A percentile compares a stretch with the other conserved stretches of the same genome.
phyloP scores from a whole-genome alignment of 1,140 invertebrate species.

The Pteromalus puparum region DNA sequence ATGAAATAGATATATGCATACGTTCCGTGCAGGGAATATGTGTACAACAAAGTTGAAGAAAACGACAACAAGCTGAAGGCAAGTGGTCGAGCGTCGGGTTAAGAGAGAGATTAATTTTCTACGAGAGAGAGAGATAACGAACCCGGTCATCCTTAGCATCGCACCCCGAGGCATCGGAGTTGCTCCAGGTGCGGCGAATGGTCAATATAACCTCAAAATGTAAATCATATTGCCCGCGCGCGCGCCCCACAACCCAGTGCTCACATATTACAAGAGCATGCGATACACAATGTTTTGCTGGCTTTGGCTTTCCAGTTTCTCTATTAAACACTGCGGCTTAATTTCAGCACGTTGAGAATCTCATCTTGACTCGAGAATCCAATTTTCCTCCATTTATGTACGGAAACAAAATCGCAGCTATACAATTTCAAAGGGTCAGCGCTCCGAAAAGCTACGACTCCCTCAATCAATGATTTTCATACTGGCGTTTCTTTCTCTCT shows the following conservation, averaged over 20 bases:
- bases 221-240: constrained; percentile 74
- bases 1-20: neutral
- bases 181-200: constrained; percentile 74
- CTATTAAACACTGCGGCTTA: constrained; percentile 15
- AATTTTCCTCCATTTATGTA: neutral
- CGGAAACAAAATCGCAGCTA: neutral
- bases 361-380: neutral
- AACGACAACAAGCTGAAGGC: constrained; percentile 48
- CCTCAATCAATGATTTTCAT: constrained; percentile 16
- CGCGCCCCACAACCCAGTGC: constrained; percentile 19
- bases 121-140: constrained; percentile 51
- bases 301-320: constrained; percentile 14
- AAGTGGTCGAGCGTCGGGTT: constrained; percentile 37
- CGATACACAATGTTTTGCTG: neutral
- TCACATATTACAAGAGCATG: neutral
- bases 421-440: neutral
- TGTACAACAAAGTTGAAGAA: constrained; percentile 51
- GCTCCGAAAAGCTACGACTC: neutral
- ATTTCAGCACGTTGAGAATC: neutral
- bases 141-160: constrained; percentile 68
- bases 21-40: neutral
- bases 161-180: constrained; percentile 60
- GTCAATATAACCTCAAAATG: constrained; percentile 75
- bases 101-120: constrained; percentile 68
- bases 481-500: neutral